Evolutionary conservation across 2,113 vertebrate species (phyloP), one percentile per base, ranked within the genome.

Genomic region (Pandion haliaetus): DNA sequence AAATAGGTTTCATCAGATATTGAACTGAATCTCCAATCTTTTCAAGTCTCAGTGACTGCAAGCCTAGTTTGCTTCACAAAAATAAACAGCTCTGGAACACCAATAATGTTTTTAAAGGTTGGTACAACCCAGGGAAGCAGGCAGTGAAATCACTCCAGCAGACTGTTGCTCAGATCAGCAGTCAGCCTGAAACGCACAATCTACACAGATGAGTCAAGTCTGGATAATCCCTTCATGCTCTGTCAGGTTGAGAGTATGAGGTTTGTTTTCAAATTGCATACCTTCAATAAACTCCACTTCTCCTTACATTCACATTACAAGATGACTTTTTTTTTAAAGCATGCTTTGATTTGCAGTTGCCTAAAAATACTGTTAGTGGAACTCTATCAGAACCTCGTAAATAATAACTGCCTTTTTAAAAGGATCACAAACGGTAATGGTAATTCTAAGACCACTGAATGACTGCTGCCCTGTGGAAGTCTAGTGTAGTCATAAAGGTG

Each of bases 191-290:
- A 96, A 89, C 34, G 81, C 77, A 94, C 49, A 88, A 31, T 93
- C 87, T 94, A 90, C 89, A 73, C 84, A 94, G 95, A 94, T 95
- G 94, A 97, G 78, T 94, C 87, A 97, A 85, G 66, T 80, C 93
- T 77, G 83, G 89, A 82, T 97, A 97, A 97, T 96, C 88, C 93
- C 86, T 95, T 93, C 86, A 90, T 55, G 93, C 95, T 93, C 88
- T 92, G 79, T 86, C 91, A 94, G 73, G 69, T 49, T 84, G 76
- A 84, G 42, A 52, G 54, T 31, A 90, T 26, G 50, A 31, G 31
- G 49, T 42, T 82, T 96, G 84, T 73, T 96, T 95, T 84, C 34
- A 80, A 95, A 95, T 58, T 62, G 55, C 62, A 77, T 87, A 62
- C 78, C 77, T 85, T 80, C 79, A 89, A 62, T 70, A 71, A 91